Base-by-base conservation (phyloP, 2,888 invertebrate species). In the Cheilosia scutellata region DNA sequence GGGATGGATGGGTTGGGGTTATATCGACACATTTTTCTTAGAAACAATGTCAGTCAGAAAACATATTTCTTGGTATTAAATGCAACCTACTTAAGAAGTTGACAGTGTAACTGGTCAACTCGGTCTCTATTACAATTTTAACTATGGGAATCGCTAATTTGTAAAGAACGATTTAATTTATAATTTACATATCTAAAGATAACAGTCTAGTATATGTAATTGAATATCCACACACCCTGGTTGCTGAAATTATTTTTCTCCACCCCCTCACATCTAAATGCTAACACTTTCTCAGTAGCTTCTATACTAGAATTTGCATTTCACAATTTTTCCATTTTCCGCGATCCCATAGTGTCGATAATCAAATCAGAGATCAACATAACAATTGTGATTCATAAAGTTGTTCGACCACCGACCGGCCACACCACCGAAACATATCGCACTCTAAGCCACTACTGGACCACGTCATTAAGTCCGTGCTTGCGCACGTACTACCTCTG, bases 301-400 rank as follows among this genome's bases (percentile, higher is more conserved):
- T 16, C 25, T 9, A 9, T 27, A 57, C 57, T 20, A 20, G 3
- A 57, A 37, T 37, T 20, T 37, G 20, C 47, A 47, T 47, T 16
- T 47, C n/a, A 37, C 37, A 37, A 37, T 37, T 11, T 11, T 37
- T 37, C 1, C 37, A 4, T 37, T 37, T 11, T 37, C 37, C 11
- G 37, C 11, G 11, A 37, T 37, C 44, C 4, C n/a, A 16, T 16
- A 55, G 55, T n/a, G 55, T 31, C 31, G 3, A 53, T 62, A 82
- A 70, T 76, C 51, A 49, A 75, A 40, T 33, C 40, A 62, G 49
- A 55, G 55, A 51, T 63, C 70, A 13, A 70, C 70, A 63, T 57
- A 31, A 68, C 37, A 42, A 31, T 57, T 82, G 42, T 82, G 82
- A 82, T 82, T 76, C 82, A 82, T 76, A 40, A 70, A 70, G 70